A percentile compares a stretch with the other conserved stretches of the same genome.
Evolutionary conservation across 2,888 invertebrate species (phyloP).

Genomic region (Eudemis profundana): DNA sequence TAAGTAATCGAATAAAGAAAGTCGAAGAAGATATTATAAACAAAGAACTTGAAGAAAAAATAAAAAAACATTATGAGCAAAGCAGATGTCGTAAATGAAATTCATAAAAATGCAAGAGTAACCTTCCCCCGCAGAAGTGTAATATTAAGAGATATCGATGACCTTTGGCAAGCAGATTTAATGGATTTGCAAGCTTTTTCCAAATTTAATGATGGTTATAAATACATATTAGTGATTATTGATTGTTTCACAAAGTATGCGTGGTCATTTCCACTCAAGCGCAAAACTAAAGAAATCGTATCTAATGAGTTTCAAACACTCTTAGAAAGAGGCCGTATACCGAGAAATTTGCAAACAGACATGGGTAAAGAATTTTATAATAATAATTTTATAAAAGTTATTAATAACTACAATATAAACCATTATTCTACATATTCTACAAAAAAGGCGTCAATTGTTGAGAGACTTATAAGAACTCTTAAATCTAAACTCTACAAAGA

Average conservation of each 20-base stretch:
- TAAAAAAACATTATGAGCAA: no score
- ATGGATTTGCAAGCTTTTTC: constrained; percentile 45
- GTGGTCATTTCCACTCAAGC: constrained; percentile 7
- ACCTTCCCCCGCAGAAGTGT: constrained; percentile 58
- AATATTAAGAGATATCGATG: constrained; percentile 57
- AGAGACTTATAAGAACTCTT: constrained; percentile 46
- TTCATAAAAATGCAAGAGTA: constrained; percentile 34
- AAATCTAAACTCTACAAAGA: constrained; percentile 36
- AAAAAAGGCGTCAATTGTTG: constrained; percentile 44
- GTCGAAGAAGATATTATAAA: no score
- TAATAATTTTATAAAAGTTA: constrained; percentile 20
- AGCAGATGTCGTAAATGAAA: constrained; percentile 24
- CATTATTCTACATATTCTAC: constrained; percentile 43
- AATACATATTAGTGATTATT: constrained; percentile 16
- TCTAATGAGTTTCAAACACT: constrained; percentile 1
- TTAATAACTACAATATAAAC: constrained; percentile 24
- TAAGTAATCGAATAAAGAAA: no score
- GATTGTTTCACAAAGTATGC: constrained; percentile 10
- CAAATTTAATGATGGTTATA: neutral
- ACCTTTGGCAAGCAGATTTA: constrained; percentile 65
- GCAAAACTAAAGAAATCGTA: constrained; percentile 8
- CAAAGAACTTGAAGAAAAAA: no score
- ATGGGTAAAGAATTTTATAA: constrained; percentile 45
- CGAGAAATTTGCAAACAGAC: constrained; percentile 47
- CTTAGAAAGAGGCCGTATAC: neutral